A percentile compares a stretch with the other conserved stretches of the same genome.
Evolutionary conservation across 2,113 vertebrate genomes (phyloP).

Genomic region (Illadopsis cleaveri): DNA sequence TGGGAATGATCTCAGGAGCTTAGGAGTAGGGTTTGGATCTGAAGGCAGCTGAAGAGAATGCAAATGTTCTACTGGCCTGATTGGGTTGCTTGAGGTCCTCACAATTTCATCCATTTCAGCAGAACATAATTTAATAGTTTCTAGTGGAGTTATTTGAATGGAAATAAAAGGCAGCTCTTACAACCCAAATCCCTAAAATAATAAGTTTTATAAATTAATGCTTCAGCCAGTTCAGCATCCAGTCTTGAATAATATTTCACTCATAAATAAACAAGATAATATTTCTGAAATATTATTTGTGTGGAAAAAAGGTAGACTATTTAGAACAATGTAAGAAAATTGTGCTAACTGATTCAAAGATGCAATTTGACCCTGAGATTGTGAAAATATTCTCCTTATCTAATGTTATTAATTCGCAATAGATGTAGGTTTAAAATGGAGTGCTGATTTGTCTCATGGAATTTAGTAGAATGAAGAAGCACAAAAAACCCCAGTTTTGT

Average conservation of each 20-base stretch:
- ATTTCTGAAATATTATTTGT: neutral
- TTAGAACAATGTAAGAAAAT: neutral
- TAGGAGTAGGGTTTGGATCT: neutral
- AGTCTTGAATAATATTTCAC: neutral
- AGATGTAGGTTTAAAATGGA: neutral
- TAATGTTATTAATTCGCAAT: neutral
- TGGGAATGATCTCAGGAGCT: neutral
- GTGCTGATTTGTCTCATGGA: neutral
- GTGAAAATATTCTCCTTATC: neutral
- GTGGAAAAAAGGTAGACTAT: neutral
- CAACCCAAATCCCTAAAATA: neutral
- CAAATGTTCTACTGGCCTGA: neutral
- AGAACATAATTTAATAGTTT: neutral
- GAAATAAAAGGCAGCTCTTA: neutral
- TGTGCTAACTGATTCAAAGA: neutral
- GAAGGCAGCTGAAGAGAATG: neutral
- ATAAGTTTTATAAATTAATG: neutral
- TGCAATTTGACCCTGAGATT: neutral
- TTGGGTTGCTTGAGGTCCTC: neutral
- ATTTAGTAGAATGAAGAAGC: neutral
- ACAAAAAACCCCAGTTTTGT: neutral
- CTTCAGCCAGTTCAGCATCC: neutral
- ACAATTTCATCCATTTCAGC: neutral
- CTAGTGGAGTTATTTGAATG: neutral
- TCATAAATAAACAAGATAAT: neutral